A percentile compares a stretch with the other conserved stretches of the same genome.
These are phyloP conservation scores for Aselliscus stoliczkanus DNA, from an alignment of 2,797 vertebrate species.

Conservation along the genomic window DNA sequence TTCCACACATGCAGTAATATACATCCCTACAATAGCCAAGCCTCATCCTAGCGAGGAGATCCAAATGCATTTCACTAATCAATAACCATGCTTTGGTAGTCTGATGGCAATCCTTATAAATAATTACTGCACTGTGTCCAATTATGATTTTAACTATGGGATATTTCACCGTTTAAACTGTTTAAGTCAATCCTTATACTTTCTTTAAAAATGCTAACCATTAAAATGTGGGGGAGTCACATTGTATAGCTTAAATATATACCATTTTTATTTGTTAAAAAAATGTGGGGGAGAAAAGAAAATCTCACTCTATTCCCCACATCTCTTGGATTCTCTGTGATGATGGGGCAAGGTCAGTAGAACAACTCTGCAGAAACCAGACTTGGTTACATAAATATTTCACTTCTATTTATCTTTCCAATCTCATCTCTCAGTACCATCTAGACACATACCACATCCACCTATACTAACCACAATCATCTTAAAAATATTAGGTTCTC, in stretches of 20 bases:
- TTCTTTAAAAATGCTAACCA: conserved; percentile 30
- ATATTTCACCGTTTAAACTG: conserved; percentile 14
- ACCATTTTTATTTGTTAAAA: too few relatives aligned
- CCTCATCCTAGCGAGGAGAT: neutral
- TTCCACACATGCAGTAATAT: neutral
- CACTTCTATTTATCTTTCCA: neutral
- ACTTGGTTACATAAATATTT: conserved; percentile 39
- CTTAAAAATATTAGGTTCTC: conserved; percentile 11
- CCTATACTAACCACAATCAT: conserved; percentile 9
- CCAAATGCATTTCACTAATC: conserved; percentile 30
- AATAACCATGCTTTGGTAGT: conserved; percentile 12
- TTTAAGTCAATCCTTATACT: conserved; percentile 3
- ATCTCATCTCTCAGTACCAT: neutral
- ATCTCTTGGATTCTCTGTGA: conserved; percentile 40
- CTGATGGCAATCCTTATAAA: neutral
- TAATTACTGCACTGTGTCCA: neutral
- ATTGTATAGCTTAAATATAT: too few relatives aligned
- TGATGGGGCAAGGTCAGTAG: neutral
- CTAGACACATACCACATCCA: neutral
- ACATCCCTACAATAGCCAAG: neutral
- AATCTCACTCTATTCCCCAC: neutral
- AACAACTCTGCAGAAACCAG: neutral
- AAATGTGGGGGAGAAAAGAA: neutral
- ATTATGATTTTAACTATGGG: conserved; percentile 1
- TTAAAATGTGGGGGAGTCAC: neutral